These are phyloP conservation scores for Andricus grossulariae DNA, from an alignment of 1,140 invertebrate species.

Conservation along the genomic window DNA sequence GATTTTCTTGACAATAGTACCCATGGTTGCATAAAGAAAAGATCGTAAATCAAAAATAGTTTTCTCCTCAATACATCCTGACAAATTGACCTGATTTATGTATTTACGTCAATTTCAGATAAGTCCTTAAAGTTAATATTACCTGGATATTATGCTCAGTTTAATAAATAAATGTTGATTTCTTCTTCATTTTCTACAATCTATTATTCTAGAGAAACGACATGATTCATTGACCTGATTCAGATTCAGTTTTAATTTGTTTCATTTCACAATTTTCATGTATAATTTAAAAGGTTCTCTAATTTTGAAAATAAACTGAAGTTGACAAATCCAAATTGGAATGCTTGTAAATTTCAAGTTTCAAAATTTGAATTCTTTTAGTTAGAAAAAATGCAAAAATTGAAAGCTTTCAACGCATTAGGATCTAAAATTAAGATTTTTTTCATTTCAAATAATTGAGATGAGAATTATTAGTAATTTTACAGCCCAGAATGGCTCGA, in stretches of 20 bases:
- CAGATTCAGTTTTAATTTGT: not conserved
- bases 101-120: not conserved
- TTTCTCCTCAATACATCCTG: not conserved
- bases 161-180: slow-evolving; percentile 6
- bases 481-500: too few species aligned
- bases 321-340: too few species aligned
- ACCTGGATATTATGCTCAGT: not conserved
- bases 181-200: not conserved
- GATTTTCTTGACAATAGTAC: not conserved
- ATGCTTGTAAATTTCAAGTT: too few species aligned
- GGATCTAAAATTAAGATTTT: too few species aligned
- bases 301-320: too few species aligned
- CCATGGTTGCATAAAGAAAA: not conserved
- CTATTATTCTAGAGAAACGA: not conserved
- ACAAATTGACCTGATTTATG: not conserved
- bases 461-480: too few species aligned
- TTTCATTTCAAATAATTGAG: too few species aligned
- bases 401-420: too few species aligned
- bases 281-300: not conserved
- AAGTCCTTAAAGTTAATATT: not conserved
- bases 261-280: not conserved
- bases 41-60: too few species aligned
- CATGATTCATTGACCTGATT: not conserved
- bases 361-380: too few species aligned
- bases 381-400: too few species aligned